Percentiles rank a stretch among this genome's conserved stretches.
Evolutionary conservation across 2,113 vertebrate genomes (phyloP).

Genomic region (Aptenodytes patagonicus): DNA sequence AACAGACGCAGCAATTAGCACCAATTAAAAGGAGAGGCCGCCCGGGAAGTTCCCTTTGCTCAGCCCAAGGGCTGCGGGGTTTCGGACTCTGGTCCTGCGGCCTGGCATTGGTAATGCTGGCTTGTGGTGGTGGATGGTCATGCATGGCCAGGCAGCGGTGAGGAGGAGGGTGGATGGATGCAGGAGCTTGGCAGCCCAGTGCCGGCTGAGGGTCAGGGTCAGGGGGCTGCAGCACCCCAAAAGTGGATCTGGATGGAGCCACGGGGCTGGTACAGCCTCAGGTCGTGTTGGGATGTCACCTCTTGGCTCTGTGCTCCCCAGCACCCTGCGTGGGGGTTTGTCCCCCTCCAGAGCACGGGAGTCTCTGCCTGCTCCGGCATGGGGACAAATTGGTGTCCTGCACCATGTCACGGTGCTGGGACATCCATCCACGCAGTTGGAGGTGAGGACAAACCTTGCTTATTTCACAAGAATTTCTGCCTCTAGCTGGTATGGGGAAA

Average conservation of each 20-base stretch:
- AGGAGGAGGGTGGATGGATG: background rate
- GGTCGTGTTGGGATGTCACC: background rate
- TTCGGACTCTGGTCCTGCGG: background rate
- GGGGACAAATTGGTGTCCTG: background rate
- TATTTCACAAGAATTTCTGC: background rate
- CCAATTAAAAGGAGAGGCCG: conserved; percentile 73
- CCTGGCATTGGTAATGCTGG: background rate
- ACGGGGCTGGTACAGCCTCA: background rate
- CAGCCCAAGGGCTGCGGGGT: background rate
- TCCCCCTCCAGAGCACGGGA: background rate
- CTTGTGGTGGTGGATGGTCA: background rate
- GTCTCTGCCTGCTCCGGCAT: background rate
- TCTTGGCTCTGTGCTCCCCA: background rate
- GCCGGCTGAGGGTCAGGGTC: background rate
- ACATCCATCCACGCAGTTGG: background rate
- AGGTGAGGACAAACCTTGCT: background rate
- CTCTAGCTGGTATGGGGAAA: background rate
- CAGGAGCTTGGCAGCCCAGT: background rate
- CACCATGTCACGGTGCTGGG: background rate
- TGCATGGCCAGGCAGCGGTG: background rate
- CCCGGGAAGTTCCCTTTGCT: conserved; percentile 54
- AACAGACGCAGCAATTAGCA: conserved; percentile 74
- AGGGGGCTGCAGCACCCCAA: background rate
- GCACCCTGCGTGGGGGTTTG: background rate
- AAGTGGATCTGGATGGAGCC: background rate